Conservation (phyloP, 2,797 vertebrate genomes). For the Philypnodon macrostomus region DNA sequence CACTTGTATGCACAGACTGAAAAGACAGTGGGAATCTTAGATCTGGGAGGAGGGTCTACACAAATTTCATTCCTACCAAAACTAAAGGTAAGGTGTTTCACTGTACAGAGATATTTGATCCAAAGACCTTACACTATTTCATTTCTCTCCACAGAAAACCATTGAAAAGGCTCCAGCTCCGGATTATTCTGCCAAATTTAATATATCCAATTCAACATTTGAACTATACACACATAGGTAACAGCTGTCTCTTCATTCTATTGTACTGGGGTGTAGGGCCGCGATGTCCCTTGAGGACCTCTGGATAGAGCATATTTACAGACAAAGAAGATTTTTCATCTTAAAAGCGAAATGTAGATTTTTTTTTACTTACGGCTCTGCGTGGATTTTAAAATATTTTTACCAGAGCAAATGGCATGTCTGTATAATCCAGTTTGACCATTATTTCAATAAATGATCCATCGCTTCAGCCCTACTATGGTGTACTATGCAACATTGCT, state of each 20-base stretch:
- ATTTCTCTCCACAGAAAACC: slow-evolving; percentile 80
- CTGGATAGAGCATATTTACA: too few relatives aligned
- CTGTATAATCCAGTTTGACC: too few relatives aligned
- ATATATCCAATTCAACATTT: slow-evolving; percentile 89
- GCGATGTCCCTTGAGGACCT: too few relatives aligned
- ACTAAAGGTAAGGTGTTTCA: slow-evolving; percentile 76
- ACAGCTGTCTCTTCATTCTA: neutral
- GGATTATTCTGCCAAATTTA: slow-evolving; percentile 84
- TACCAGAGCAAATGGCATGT: too few relatives aligned
- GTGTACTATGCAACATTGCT: too few relatives aligned
- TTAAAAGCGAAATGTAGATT: too few relatives aligned
- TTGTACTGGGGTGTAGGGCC: too few relatives aligned
- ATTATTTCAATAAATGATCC: too few relatives aligned
- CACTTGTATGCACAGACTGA: slow-evolving; percentile 76
- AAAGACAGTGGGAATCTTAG: slow-evolving; percentile 89
- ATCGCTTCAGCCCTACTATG: too few relatives aligned
- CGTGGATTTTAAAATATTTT: too few relatives aligned
- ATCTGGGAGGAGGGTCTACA: slow-evolving; percentile 95
- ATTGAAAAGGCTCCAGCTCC: slow-evolving; percentile 76
- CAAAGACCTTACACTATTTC: neutral
- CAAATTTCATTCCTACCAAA: slow-evolving; percentile 95
- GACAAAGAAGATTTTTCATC: too few relatives aligned
- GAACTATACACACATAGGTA: slow-evolving; percentile 94
- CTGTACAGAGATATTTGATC: neutral
- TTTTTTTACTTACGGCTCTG: too few relatives aligned